Percentiles rank a stretch among this genome's conserved stretches.
Evolutionary conservation across 1,140 invertebrate genomes (phyloP).

Genomic region (Prorops nasuta): DNA sequence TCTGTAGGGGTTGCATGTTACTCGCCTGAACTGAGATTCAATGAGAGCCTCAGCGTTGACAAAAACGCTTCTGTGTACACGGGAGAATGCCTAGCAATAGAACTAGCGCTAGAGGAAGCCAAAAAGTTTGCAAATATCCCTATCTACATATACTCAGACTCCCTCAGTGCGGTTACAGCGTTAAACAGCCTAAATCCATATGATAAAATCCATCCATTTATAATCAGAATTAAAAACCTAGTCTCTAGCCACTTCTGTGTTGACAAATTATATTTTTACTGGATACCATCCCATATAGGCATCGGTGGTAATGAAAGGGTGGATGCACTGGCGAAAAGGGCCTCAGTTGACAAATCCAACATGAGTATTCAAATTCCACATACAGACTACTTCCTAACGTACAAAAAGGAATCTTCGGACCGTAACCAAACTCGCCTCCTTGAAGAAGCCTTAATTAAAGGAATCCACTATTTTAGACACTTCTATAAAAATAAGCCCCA

Average conservation of each 20-base stretch:
- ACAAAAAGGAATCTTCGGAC: not conserved
- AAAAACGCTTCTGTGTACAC: not conserved
- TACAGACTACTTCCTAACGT: not conserved
- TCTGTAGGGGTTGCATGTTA: not conserved
- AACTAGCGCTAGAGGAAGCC: not conserved
- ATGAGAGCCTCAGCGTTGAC: not conserved
- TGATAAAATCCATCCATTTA: not conserved
- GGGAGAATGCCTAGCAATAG: not conserved
- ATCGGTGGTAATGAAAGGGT: slow-evolving; percentile 3
- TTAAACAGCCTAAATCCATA: not conserved
- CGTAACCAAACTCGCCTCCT: not conserved
- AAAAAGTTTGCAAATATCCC: not conserved
- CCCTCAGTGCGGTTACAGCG: not conserved
- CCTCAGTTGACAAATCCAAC: not conserved
- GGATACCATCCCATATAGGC: slow-evolving; percentile 5
- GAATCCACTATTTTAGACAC: not conserved
- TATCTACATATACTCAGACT: not conserved
- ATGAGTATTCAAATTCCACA: not conserved
- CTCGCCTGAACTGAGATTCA: not conserved
- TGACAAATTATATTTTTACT: not conserved
- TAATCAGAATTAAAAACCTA: not conserved
- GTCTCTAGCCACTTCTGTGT: not conserved
- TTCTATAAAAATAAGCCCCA: not conserved
- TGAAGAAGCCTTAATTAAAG: not conserved
- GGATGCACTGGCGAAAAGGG: not conserved